Percentiles rank a stretch among this genome's conserved stretches.
These are phyloP conservation scores for Echinometra lucunter DNA, from an alignment of 53 echinoderm and acorn worm species.

Conservation along the genomic window DNA sequence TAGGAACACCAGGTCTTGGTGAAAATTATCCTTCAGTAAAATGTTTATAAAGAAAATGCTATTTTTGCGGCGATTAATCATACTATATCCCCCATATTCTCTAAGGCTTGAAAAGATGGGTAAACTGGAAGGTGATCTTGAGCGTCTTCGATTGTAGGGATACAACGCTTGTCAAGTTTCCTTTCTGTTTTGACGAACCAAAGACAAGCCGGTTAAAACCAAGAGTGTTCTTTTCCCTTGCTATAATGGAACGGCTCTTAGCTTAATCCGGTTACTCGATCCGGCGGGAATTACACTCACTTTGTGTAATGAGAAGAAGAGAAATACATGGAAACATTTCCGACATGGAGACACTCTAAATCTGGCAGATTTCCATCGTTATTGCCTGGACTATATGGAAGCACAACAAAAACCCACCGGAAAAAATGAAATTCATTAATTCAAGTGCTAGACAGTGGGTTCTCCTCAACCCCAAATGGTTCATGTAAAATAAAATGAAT, in stretches of 20 bases:
- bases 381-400: not conserved
- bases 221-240: not conserved
- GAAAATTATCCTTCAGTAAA: not conserved
- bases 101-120: not conserved
- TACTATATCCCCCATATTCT: not conserved
- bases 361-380: not conserved
- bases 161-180: not conserved
- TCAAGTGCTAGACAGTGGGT: not conserved
- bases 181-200: not conserved
- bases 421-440: not conserved
- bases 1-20: not conserved
- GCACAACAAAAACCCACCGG: not conserved
- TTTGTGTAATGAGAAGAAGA: slow-evolving; percentile 53
- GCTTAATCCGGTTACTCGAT: slow-evolving; percentile 44
- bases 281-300: slow-evolving; percentile 26
- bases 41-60: not conserved
- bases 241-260: slow-evolving; percentile 41
- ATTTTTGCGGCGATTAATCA: slow-evolving; percentile 11
- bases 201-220: slow-evolving; percentile 4
- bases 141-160: not conserved
- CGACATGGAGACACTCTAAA: not conserved
- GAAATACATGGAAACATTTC: not conserved
- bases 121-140: not conserved
- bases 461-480: not conserved
- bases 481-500: not conserved